phyloP scores from a whole-genome alignment of 2,888 invertebrate species.

The Nomada fabriciana region DNA sequence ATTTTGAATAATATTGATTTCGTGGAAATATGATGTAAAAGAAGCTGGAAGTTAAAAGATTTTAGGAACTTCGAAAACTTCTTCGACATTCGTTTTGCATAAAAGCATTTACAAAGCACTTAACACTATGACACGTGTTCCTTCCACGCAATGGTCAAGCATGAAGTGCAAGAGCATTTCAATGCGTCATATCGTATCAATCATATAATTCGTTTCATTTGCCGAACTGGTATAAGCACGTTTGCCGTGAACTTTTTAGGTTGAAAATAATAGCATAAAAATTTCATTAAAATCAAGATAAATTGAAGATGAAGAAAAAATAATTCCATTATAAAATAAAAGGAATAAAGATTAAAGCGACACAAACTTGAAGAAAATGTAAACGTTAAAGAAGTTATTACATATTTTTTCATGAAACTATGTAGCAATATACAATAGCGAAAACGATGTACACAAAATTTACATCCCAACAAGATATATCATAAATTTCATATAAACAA shows the following conservation, averaged over 20 bases:
- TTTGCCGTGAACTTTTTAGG: background rate
- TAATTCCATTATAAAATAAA: background rate
- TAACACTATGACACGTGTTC: background rate
- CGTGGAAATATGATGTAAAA: background rate
- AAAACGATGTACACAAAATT: background rate
- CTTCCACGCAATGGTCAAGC: conserved; percentile 6
- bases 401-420: background rate
- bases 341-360: background rate
- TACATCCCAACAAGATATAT: too few species aligned
- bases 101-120: background rate
- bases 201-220: too few species aligned
- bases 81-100: background rate
- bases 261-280: too few species aligned
- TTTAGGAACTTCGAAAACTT: background rate
- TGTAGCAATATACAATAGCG: background rate
- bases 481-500: too few species aligned
- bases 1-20: background rate
- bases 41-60: background rate
- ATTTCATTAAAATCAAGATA: background rate
- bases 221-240: background rate
- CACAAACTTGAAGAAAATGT: background rate
- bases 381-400: background rate
- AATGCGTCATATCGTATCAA: background rate
- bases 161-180: conserved; percentile 18
- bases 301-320: background rate